These are phyloP conservation scores for Diachrysia chrysitis DNA, from an alignment of 2,888 invertebrate species.

Conservation along the genomic window DNA sequence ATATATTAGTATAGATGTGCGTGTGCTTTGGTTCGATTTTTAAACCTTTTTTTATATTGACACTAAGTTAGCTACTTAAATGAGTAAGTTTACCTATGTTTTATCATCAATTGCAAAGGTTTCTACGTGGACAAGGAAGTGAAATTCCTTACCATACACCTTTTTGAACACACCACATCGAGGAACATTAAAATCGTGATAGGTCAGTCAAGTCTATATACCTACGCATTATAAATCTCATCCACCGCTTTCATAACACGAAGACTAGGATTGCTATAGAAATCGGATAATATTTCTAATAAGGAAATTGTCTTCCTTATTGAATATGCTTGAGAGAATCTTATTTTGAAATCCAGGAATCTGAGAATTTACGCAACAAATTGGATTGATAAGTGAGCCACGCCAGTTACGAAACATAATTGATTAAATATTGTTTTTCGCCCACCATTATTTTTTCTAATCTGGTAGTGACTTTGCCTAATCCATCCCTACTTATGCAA, in stretches of 20 bases:
- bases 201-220: conserved; percentile 39
- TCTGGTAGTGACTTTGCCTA: too few relatives aligned
- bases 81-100: too few relatives aligned
- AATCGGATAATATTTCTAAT: conserved; percentile 1
- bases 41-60: too few relatives aligned
- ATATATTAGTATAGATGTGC: too few relatives aligned
- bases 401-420: neutral
- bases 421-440: too few relatives aligned
- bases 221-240: conserved; percentile 16
- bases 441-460: neutral
- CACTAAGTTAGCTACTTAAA: too few relatives aligned
- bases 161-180: neutral
- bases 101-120: conserved; percentile 1
- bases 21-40: too few relatives aligned
- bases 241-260: conserved; percentile 20
- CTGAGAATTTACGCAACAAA: conserved; percentile 1
- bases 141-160: neutral
- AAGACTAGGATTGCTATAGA: conserved; percentile 6
- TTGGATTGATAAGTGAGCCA: neutral
- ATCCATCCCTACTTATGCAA: too few relatives aligned
- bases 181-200: conserved; percentile 36
- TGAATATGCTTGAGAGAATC: conserved; percentile 1
- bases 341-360: neutral
- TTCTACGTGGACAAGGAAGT: neutral
- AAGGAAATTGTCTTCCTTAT: conserved; percentile 12